Base-by-base conservation (phyloP, 2,113 vertebrate species). In the Larimichthys polyactis region DNA sequence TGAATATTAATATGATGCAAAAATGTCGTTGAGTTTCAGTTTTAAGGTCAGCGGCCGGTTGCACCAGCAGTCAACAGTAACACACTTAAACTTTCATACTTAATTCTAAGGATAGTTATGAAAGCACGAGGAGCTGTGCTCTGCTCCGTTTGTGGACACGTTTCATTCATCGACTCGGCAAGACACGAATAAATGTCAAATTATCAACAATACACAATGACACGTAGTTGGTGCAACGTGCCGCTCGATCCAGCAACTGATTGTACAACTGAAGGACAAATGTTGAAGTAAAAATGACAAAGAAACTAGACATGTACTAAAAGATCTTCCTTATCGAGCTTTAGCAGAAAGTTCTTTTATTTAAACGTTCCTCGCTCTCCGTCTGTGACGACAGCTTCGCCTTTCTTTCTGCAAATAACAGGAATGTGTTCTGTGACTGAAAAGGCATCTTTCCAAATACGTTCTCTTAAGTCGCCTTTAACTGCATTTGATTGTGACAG, bases 401-500 rank as follows among this genome's bases (percentile, higher is more conserved):
- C 67, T 89, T 90, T 78, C 27, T 82, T 81, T 83, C 29, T 79
- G 77, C 22, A 54, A 74, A 83, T 19, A 51, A 74, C 78, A 67
- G 82, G 71, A 81, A 72, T 74, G 52, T 83, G 62, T 78, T 83
- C 11, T 70, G 49, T 6, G 70, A 43, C 49, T 27, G 75, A 24
- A 22, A 52, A 59, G 12, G 54, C 40, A 4, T 36, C 20, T 55
- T 78, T 71, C 64, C 83, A 69, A 59, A 79, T 36, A 52, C 52
- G 62, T 79, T 80, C 79, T 86, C 79, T 89, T 57, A 80, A 87
- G 84, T 90, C 76, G 87, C 88, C 89, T 91, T 93, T 88, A 84
- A 79, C 75, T 87, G 75, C 84, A 77, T 71, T 40, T 84, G 91
- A 93, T 91, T 91, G 90, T 93, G 86, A 79, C 74, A 24, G 79